Evolutionary conservation across 1,140 invertebrate genomes (phyloP).

Genomic region (Gyrodactylus bullatarudis): DNA sequence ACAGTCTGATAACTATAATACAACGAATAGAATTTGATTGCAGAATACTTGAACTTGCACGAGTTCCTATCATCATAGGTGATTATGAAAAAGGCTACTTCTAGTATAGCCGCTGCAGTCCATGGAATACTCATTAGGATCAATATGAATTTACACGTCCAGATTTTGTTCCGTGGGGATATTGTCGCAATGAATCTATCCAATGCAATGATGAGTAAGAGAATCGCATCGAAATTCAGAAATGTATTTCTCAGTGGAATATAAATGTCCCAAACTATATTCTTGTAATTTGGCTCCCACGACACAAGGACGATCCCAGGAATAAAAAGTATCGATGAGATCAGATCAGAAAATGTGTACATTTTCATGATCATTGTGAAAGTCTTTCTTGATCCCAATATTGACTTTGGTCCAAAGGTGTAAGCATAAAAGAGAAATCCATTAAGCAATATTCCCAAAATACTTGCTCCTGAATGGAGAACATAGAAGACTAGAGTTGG

Average conservation of each 20-base stretch:
- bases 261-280: not conserved
- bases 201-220: not conserved
- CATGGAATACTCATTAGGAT: not conserved
- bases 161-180: not conserved
- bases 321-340: not conserved
- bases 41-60: not conserved
- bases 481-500: not conserved
- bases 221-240: not conserved
- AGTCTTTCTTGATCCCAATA: not conserved
- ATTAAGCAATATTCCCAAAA: not conserved
- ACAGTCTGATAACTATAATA: not conserved
- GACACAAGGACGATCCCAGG: not conserved
- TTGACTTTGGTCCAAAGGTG: not conserved
- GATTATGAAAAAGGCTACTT: not conserved
- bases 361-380: not conserved
- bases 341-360: not conserved
- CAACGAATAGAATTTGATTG: not conserved
- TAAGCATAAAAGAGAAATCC: not conserved
- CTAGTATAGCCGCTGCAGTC: not conserved
- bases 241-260: not conserved
- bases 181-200: not conserved
- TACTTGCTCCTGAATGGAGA: not conserved
- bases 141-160: not conserved
- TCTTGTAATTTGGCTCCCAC: not conserved
- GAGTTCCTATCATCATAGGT: not conserved